Percentiles rank a stretch among this genome's conserved stretches.
These are phyloP conservation scores for Lethenteron reissneri DNA, from an alignment of 2,113 vertebrate species.

Conservation along the genomic window DNA sequence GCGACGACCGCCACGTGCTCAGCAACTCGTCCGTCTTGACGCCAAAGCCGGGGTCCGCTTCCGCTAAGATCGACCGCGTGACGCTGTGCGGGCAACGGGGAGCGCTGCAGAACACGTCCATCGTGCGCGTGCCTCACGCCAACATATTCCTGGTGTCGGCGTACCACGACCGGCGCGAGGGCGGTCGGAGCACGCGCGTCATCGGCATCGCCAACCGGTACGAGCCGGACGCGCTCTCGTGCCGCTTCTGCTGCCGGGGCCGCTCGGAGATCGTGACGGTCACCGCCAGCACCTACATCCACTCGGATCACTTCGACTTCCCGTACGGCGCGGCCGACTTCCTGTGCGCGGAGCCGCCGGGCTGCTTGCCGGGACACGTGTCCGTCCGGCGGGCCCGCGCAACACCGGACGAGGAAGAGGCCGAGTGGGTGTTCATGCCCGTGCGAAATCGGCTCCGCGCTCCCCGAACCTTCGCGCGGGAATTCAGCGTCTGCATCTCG, in stretches of 20 bases:
- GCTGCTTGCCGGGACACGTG: too few relatives aligned
- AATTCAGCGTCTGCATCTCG: conserved; percentile 13
- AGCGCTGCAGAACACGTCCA: too few relatives aligned
- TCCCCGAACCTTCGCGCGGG: neutral
- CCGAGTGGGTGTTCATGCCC: neutral
- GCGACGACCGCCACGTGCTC: too few relatives aligned
- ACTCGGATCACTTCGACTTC: conserved; percentile 11
- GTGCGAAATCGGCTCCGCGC: neutral
- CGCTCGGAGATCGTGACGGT: neutral
- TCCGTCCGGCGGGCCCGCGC: too few relatives aligned
- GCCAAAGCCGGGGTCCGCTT: too few relatives aligned
- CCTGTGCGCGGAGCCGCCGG: neutral
- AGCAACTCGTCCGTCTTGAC: too few relatives aligned
- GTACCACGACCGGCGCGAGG: conserved; percentile 7
- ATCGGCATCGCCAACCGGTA: conserved; percentile 9
- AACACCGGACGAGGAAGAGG: too few relatives aligned
- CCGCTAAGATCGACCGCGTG: too few relatives aligned
- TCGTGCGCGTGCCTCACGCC: neutral
- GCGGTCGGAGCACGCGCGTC: conserved; percentile 7
- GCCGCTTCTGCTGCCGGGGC: conserved; percentile 6
- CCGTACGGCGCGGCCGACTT: conserved; percentile 8
- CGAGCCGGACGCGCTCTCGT: conserved; percentile 4
- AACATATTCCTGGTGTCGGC: conserved; percentile 8
- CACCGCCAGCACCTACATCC: conserved; percentile 7
- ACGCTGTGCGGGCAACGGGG: too few relatives aligned